Evolutionary conservation across 2,888 invertebrate genomes (phyloP).

Genomic region (Xestia c-nigrum): DNA sequence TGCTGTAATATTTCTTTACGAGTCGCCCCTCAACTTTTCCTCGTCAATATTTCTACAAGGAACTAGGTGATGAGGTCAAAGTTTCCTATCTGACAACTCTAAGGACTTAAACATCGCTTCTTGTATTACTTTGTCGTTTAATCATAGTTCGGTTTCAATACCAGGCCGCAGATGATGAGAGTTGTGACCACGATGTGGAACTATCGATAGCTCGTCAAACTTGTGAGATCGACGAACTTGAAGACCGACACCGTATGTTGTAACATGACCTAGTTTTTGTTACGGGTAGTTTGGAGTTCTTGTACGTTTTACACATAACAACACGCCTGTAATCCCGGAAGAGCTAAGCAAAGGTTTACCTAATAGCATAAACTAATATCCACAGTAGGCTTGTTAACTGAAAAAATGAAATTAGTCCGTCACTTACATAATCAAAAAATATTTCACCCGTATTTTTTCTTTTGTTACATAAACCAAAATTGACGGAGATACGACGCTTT

Average conservation of each 20-base stretch:
- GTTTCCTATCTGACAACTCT: neutral
- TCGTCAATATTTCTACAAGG: neutral
- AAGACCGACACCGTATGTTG: conserved; percentile 27
- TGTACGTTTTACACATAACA: neutral
- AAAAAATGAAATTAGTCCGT: too few species aligned
- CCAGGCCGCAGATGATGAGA: conserved; percentile 25
- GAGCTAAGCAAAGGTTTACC: too few species aligned
- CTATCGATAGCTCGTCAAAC: conserved; percentile 54
- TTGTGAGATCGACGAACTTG: conserved; percentile 34
- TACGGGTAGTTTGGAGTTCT: conserved; percentile 8
- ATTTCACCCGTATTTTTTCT: too few species aligned
- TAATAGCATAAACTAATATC: too few species aligned
- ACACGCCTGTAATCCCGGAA: too few species aligned
- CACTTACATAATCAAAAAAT: too few species aligned
- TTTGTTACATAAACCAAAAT: too few species aligned
- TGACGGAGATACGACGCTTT: too few species aligned
- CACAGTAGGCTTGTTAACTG: too few species aligned
- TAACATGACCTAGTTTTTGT: conserved; percentile 46
- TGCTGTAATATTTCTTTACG: too few species aligned
- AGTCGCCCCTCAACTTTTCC: neutral
- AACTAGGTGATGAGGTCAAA: neutral
- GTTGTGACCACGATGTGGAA: conserved; percentile 35
- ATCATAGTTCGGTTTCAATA: conserved; percentile 32
- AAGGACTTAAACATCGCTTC: neutral
- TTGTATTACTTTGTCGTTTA: conserved; percentile 1